Evolutionary conservation across 2,113 vertebrate genomes (phyloP).

Genomic region (Thamnophis sirtalis): DNA sequence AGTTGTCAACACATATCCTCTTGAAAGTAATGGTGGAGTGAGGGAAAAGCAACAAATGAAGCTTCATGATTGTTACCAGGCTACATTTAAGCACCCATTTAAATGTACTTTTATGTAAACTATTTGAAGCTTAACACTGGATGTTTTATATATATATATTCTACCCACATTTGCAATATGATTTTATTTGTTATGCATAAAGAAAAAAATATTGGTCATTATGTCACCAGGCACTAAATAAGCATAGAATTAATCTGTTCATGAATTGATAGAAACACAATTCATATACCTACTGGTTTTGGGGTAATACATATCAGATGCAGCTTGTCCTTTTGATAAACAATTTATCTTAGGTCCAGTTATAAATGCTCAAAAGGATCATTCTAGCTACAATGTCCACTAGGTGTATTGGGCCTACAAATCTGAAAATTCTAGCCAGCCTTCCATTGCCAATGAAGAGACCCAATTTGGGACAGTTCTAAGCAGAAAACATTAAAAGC

Average conservation of each 20-base stretch:
- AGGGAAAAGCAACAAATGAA: background rate
- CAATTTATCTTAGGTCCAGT: slow-evolving; percentile 22
- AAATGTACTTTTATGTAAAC: background rate
- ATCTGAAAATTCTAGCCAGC: background rate
- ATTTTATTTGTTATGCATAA: slow-evolving; percentile 16
- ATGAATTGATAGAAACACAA: background rate
- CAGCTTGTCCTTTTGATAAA: background rate
- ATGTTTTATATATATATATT: background rate
- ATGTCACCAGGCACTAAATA: background rate
- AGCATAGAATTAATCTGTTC: too few species aligned
- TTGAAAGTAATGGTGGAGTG: background rate
- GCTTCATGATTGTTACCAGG: background rate
- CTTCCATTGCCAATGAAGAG: background rate
- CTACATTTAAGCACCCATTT: background rate
- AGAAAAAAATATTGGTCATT: background rate
- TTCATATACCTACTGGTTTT: background rate
- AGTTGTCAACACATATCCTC: background rate
- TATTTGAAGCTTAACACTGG: background rate
- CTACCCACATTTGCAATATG: background rate
- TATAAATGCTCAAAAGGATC: background rate
- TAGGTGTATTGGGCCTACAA: background rate
- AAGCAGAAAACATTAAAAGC: background rate
- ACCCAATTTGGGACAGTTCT: background rate
- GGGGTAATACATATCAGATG: background rate
- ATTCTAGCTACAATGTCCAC: background rate